A percentile compares a stretch with the other conserved stretches of the same genome.
Evolutionary conservation across 2,888 invertebrate genomes (phyloP).

Genomic region (Apotomis turbidana): DNA sequence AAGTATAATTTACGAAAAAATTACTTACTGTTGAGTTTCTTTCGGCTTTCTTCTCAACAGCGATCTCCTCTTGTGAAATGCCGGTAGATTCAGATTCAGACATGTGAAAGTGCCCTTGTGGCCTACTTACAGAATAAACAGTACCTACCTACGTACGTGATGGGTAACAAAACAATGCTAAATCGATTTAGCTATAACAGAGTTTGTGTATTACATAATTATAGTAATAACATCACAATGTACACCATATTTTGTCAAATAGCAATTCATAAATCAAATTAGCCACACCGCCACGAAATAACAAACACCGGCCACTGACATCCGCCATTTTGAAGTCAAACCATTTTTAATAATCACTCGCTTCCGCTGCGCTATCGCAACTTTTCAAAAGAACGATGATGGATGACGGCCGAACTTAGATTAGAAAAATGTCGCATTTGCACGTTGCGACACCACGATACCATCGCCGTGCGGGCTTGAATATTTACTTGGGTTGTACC

Average conservation of each 20-base stretch:
- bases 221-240: background rate
- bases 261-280: constrained; percentile 11
- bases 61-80: too few species aligned
- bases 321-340: constrained; percentile 22
- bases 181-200: too few species aligned
- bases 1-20: too few species aligned
- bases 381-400: constrained; percentile 40
- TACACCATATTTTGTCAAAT: background rate
- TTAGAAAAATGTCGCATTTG: constrained; percentile 39
- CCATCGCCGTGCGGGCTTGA: background rate
- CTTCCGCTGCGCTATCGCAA: constrained; percentile 35
- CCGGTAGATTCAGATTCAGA: too few species aligned
- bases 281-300: constrained; percentile 1
- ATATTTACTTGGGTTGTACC: too few species aligned
- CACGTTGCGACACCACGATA: constrained; percentile 16
- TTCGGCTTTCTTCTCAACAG: too few species aligned
- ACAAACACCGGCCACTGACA: background rate
- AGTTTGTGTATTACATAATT: background rate
- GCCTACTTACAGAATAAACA: too few species aligned
- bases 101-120: too few species aligned
- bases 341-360: constrained; percentile 36
- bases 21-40: too few species aligned
- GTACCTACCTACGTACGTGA: too few species aligned
- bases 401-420: constrained; percentile 38
- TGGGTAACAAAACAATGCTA: too few species aligned